Percentiles rank a stretch among this genome's conserved stretches.
Conservation (phyloP, 2,113 vertebrate genomes). For the Athene noctua region DNA sequence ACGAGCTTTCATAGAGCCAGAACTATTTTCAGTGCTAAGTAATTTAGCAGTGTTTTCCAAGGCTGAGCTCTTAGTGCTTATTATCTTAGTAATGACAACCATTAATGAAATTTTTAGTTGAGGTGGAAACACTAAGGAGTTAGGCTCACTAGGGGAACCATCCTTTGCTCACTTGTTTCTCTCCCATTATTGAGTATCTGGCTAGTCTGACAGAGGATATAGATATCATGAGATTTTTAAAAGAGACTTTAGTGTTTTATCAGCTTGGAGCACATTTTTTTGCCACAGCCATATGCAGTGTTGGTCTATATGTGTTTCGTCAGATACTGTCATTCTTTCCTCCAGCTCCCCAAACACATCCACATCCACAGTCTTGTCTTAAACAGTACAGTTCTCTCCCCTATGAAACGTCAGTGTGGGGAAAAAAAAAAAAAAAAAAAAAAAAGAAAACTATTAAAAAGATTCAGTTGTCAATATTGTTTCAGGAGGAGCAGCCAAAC, state of each 20-base stretch:
- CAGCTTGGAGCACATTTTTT: not conserved
- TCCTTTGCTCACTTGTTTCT: not conserved
- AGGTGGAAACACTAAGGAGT: not conserved
- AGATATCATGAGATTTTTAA: not conserved
- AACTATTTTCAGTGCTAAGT: not conserved
- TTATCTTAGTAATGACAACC: not conserved
- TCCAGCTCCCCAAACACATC: not conserved
- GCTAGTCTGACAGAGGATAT: not conserved
- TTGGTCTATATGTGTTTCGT: not conserved
- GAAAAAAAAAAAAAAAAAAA: not conserved
- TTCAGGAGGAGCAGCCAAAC: not conserved
- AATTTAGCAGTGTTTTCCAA: not conserved
- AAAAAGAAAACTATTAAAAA: not conserved
- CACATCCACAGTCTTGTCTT: not conserved
- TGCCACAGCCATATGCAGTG: not conserved
- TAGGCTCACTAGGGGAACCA: not conserved
- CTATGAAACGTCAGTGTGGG: not conserved
- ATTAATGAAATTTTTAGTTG: not conserved
- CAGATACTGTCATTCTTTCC: not conserved
- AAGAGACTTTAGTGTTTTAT: not conserved
- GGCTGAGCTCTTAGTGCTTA: not conserved
- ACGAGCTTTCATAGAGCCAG: not conserved
- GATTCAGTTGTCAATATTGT: not conserved
- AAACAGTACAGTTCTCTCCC: not conserved
- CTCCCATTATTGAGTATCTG: not conserved